phyloP scores from a whole-genome alignment of 1,140 invertebrate species.

The Bombus vancouverensis region DNA sequence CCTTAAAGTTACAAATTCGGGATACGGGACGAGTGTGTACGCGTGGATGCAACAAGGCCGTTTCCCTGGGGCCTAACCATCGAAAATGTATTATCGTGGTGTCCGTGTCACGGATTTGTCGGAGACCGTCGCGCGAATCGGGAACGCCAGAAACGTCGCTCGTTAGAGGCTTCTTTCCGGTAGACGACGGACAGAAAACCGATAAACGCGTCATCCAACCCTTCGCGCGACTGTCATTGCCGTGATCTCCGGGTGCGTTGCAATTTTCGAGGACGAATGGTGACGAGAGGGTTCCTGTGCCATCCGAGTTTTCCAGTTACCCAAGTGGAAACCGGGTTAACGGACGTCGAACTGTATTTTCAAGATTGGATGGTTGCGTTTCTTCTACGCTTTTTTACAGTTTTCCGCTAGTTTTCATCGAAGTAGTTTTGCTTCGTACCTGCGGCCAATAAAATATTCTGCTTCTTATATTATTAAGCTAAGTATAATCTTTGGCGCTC shows the following conservation, averaged over 20 bases:
- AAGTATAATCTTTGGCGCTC: no score
- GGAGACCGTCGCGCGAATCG: neutral
- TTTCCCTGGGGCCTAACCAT: neutral
- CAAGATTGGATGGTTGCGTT: neutral
- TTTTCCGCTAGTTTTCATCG: neutral
- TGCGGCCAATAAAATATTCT: neutral
- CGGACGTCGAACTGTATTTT: neutral
- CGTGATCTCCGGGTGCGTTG: neutral
- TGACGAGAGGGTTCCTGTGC: neutral
- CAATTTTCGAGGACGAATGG: slow-evolving; percentile 1
- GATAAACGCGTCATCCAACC: slow-evolving; percentile 4
- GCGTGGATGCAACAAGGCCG: no score
- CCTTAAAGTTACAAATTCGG: no score
- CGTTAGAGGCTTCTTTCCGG: neutral
- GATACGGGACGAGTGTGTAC: no score
- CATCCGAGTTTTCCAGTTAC: neutral
- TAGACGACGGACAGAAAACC: slow-evolving; percentile 14
- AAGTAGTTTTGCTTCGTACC: no score
- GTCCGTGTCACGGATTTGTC: neutral
- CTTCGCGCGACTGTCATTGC: slow-evolving; percentile 1
- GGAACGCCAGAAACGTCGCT: neutral
- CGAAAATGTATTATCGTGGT: neutral
- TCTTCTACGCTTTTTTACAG: neutral
- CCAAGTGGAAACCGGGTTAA: neutral
- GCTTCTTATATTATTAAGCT: no score